Evolutionary conservation across 2,797 vertebrate species (phyloP), one percentile per base, ranked within the genome.

Genomic region (Borostomias antarcticus): DNA sequence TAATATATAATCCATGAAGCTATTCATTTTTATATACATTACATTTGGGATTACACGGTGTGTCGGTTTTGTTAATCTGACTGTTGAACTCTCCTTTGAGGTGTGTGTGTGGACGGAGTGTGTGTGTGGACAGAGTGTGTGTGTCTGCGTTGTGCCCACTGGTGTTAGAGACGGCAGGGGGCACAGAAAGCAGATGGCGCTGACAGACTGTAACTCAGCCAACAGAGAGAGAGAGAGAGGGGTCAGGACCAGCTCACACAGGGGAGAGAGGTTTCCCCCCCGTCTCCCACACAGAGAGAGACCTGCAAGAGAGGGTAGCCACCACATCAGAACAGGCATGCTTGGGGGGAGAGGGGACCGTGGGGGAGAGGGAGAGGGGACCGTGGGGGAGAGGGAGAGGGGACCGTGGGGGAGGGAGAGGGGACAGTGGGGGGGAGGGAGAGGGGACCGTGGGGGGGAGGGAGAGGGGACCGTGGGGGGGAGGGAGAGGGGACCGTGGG

Each of bases 161-260:
- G 66, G 84, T 82, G 78, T 62, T 50, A 82, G 83, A 87, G 85
- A 74, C 72, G 53, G 78, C 76, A 52, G 88, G 90, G 87, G 89
- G 86, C 76, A 69, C 64, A 66, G 64, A 74, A 75, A 92, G 87
- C 93, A 93, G 93, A 93, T 94, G 93, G 90, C 79, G 75, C 79
- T 89, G 91, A 89, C 91, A 91, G 91, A 88, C 89, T 91, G 88
- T 91, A 90, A 91, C 85, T 91, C 84, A 85, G 70, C 78, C 74
- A 72, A 61, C 79, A 76, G 78, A 81, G 80, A 73, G 68, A 66
- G 72, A 76, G 76, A 81, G 35, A 37, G n/a, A 1, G 8, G 7
- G 5, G 43, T 23, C 48, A 37, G 1, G 35, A 37, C 48, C 7
- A 51, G 23, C 48, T 10, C 48, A 26, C 21, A 9, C 48, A 4